These are phyloP conservation scores for Orycteropus afer DNA, from an alignment of 2,113 vertebrate genomes.

Conservation along the genomic window DNA sequence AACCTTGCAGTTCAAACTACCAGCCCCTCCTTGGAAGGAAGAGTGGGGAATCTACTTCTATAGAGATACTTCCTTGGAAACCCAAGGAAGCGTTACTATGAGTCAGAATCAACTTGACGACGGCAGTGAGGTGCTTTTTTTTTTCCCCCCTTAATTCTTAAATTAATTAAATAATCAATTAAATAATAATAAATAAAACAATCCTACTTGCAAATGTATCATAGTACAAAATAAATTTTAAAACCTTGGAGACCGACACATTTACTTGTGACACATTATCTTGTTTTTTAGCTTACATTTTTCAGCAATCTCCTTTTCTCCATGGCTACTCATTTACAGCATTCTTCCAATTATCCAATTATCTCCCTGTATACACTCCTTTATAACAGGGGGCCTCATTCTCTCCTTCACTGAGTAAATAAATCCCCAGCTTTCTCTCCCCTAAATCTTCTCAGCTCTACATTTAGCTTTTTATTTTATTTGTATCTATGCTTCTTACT, in stretches of 20 bases:
- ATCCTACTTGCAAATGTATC: neutral
- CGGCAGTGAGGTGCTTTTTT: too few relatives aligned
- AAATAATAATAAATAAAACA: neutral
- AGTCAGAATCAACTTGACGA: too few relatives aligned
- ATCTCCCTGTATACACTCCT: neutral
- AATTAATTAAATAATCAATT: neutral
- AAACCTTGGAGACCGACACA: neutral
- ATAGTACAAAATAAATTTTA: neutral
- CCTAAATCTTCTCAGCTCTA: neutral
- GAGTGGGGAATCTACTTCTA: too few relatives aligned
- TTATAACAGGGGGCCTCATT: neutral
- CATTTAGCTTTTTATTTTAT: neutral
- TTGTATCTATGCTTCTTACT: neutral
- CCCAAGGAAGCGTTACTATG: too few relatives aligned
- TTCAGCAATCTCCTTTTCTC: neutral
- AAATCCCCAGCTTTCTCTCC: neutral
- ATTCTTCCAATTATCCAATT: neutral
- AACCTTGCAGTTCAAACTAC: too few relatives aligned
- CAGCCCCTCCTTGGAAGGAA: too few relatives aligned
- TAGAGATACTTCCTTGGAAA: too few relatives aligned
- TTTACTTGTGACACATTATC: neutral
- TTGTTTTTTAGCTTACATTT: neutral
- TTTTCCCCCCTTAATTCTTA: too few relatives aligned
- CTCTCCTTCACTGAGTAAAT: neutral
- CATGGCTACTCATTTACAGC: neutral